These are phyloP conservation scores for Psylliodes chrysocephalus DNA, from an alignment of 2,888 invertebrate genomes.

Conservation along the genomic window DNA sequence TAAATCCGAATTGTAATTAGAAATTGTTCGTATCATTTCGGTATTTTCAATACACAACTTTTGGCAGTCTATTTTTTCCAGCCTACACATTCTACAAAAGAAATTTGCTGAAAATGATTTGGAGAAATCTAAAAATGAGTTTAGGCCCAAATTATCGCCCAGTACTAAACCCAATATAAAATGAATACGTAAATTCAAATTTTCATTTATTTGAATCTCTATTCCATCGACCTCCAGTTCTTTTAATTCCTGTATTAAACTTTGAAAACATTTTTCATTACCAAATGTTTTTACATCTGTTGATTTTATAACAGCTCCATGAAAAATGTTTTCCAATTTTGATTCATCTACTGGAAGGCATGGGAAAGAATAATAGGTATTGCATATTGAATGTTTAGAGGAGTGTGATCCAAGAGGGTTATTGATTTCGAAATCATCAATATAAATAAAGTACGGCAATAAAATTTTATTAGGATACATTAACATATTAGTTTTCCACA, in stretches of 20 bases:
- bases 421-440: constrained; percentile 50
- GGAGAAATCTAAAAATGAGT: constrained; percentile 40
- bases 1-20: constrained; percentile 41
- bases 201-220: constrained; percentile 17
- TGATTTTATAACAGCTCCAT: constrained; percentile 42
- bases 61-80: constrained; percentile 27
- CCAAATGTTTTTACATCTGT: constrained; percentile 40
- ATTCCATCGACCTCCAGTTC: constrained; percentile 37
- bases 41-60: constrained; percentile 28
- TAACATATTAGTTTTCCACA: constrained; percentile 45
- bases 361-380: constrained; percentile 47
- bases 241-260: constrained; percentile 35
- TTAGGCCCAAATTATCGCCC: constrained; percentile 45
- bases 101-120: constrained; percentile 41
- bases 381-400: constrained; percentile 42
- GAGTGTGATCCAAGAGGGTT: constrained; percentile 48
- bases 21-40: constrained; percentile 35
- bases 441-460: constrained; percentile 44
- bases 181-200: constrained; percentile 26
- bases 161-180: constrained; percentile 42
- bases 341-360: constrained; percentile 38
- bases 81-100: constrained; percentile 44
- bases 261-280: constrained; percentile 29
- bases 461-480: constrained; percentile 42
- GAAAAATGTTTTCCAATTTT: constrained; percentile 43